Base-by-base conservation (phyloP, 2,113 vertebrate species). In the Pyxicephalus adspersus region DNA sequence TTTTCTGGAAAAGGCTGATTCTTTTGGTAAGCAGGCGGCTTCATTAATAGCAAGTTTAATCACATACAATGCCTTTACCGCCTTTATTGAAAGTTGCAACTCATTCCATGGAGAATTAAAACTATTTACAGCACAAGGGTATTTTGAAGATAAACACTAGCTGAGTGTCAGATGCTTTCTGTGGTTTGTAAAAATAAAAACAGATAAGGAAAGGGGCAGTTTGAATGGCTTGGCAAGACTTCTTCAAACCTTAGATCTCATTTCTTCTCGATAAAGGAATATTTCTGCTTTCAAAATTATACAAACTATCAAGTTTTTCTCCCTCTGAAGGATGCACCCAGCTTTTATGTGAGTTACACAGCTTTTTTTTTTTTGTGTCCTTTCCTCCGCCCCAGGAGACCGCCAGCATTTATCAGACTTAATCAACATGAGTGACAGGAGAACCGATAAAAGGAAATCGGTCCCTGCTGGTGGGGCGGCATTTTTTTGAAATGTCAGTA, bases 401-500 rank as follows among this genome's bases (percentile, higher is more conserved):
- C 84, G 84, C 68, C 76, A 81, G 83, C 88, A 85, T 90, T 92
- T 91, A 90, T 92, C 90, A 89, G 72, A 83, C 87, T 89, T 89
- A 88, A 91, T 92, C 90, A 90, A 88, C 78, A 19, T 89, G 89
- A 92, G 84, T 91, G 91, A 84, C 91, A 91, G 90, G 77, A 88
- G 89, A 84, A 79, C 80, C 89, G 90, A 90, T 90, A 90, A 89
- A 85, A 85, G 74, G 84, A 85, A 88, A 89, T 84, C 72, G 76
- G 76, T 82, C 84, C 83, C 83, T 67, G 83, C 88, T 85, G 83
- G 84, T 90, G 85, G 90, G 89, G 67, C 70, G 83, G 77, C 83
- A 84, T 81, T 87, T 90, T 89, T 92, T 90, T 87, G 87, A 93
- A 93, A 92, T 91, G 86, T 88, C 92, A 90, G 76, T n/a, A 52